A percentile compares a stretch with the other conserved stretches of the same genome.
phyloP scores from a whole-genome alignment of 1,140 invertebrate species.

The Carcinoscorpius rotundicauda region DNA sequence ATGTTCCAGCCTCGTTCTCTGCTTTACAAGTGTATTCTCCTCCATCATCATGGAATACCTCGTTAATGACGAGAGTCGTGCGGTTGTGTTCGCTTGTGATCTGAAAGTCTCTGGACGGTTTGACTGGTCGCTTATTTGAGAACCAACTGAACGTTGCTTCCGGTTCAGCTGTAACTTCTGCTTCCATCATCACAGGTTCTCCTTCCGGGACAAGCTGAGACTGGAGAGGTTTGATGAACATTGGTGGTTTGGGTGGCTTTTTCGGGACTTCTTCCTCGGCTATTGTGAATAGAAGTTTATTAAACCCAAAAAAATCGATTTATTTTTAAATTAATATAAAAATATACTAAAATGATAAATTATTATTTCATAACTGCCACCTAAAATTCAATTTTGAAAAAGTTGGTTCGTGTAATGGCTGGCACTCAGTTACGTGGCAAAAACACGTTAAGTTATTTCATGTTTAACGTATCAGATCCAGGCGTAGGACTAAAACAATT shows the following conservation, averaged over 20 bases:
- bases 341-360: too few species aligned
- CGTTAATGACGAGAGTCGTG: conserved; percentile 64
- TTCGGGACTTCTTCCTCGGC: conserved; percentile 41
- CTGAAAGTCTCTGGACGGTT: conserved; percentile 53
- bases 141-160: conserved; percentile 77
- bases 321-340: background rate
- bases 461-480: too few species aligned
- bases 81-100: conserved; percentile 61
- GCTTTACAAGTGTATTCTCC: conserved; percentile 77
- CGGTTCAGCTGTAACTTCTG: conserved; percentile 58
- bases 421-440: too few species aligned
- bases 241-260: conserved; percentile 50
- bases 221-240: conserved; percentile 54
- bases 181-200: conserved; percentile 65
- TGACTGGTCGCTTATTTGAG: conserved; percentile 44
- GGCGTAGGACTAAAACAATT: too few species aligned
- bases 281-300: conserved; percentile 5
- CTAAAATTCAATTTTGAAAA: too few species aligned
- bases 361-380: too few species aligned
- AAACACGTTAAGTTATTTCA: too few species aligned
- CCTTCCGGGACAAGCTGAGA: conserved; percentile 56
- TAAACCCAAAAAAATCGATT: background rate
- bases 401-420: too few species aligned
- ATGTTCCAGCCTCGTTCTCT: conserved; percentile 72
- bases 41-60: conserved; percentile 52